phyloP scores from a whole-genome alignment of 2,797 vertebrate species.

The Tenualosa thibaudeaui region DNA sequence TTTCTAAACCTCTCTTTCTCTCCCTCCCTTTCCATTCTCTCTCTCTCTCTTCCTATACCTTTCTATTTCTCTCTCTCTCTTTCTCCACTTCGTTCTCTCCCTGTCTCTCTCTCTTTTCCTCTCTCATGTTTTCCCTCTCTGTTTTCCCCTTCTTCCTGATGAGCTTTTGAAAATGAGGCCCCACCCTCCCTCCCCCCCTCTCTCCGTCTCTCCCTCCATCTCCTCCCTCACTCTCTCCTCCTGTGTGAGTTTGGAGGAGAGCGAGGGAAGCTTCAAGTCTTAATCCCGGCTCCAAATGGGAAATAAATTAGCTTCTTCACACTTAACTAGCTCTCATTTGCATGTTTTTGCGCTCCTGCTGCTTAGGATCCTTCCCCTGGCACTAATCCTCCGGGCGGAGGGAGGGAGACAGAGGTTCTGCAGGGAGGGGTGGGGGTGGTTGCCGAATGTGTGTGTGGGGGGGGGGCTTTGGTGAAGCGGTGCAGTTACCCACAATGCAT shows the following conservation, averaged over 20 bases:
- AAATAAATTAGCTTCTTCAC: conserved; percentile 91
- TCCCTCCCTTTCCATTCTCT: neutral
- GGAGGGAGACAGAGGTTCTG: conserved; percentile 62
- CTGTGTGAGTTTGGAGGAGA: conserved; percentile 51
- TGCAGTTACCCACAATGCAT: no score
- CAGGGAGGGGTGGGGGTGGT: conserved; percentile 42
- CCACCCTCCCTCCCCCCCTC: conserved; percentile 26
- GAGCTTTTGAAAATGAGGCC: conserved; percentile 47
- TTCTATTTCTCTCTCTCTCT: neutral
- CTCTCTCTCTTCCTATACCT: neutral
- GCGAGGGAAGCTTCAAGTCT: conserved; percentile 79
- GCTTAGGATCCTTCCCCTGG: conserved; percentile 71
- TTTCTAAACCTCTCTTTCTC: no score
- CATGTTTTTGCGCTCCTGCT: conserved; percentile 74
- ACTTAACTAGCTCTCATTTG: conserved; percentile 87
- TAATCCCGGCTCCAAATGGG: conserved; percentile 84
- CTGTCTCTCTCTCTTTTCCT: conserved; percentile 1
- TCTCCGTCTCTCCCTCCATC: neutral
- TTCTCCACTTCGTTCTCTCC: neutral
- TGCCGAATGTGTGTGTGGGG: conserved; percentile 33
- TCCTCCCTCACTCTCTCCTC: neutral
- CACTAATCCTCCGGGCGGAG: conserved; percentile 77
- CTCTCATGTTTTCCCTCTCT: conserved; percentile 5
- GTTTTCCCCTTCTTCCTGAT: conserved; percentile 41
- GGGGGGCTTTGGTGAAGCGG: no score